Evolutionary conservation across 2,113 vertebrate genomes (phyloP), one percentile per base, ranked within the genome.

Genomic region (Grammomys surdaster): DNA sequence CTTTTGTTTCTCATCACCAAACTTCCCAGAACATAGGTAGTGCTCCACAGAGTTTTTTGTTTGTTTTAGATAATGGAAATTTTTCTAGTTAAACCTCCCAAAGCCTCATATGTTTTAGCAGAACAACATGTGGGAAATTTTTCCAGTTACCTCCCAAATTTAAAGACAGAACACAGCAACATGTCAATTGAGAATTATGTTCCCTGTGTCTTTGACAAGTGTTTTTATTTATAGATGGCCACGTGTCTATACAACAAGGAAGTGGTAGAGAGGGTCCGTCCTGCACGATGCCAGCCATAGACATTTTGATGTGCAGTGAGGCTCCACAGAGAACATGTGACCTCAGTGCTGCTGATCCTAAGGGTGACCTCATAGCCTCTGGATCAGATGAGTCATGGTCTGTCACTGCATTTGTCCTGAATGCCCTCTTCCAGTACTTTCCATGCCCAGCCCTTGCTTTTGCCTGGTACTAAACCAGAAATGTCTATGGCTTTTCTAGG

Each of bases 41-140:
- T 84, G 90, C 46, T 90, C 70, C 14, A 85, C 33, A 31, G 63
- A 87, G 60, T 58, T 67, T n/a, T 67, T 48, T 33, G 14, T 69
- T 82, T 92, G 36, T 88, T 90, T 94, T 72, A 93, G 93, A 13
- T 77, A 17, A 70, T 95, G 40, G 56, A 91, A 81, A 72, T 33
- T 63, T 88, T 94, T 85, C 43, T 48, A 86, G 33, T 76, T 94
- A 17, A 31, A 48, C 60, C 60, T 93, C 70, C 36, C 54, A 80
- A 95, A 88, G 43, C 63, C 72, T 58, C 89, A 63, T 77, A 20
- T 20, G 12, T 48, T 75, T 80, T 88, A 73, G 36, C 63, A 56
- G 73, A 93, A 88, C 81, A 69, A n/a, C 20, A 13, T n/a, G 26
- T 7, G 10, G 48, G 22, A 17, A 54, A 33, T 8, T 69, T 88